Base-by-base conservation (phyloP, 2,888 invertebrate species). In the Tholera decimalis region DNA sequence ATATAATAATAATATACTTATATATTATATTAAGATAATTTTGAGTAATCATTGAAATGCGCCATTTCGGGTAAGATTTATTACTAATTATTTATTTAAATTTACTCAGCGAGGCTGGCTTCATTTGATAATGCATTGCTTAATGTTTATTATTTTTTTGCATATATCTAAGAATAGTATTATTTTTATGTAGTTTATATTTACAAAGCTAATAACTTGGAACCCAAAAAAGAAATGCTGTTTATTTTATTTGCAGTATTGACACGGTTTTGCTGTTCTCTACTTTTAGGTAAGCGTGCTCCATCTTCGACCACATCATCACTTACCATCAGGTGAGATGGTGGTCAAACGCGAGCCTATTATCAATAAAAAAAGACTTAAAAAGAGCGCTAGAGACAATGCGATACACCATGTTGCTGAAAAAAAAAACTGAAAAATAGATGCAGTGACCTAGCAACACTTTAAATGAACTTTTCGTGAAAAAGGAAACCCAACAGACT, bases 61-160 rank as follows among this genome's bases (percentile, higher is more conserved):
- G n/a, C 22, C 6, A 24, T 28, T 28, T 62, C 51, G 39, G 77
- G 77, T 73, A 77, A 77, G 73, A 60, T 53, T n/a, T n/a, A n/a
- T n/a, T n/a, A n/a, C n/a, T n/a, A 7, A 44, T 41, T 24, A n/a
- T n/a, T 11, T 35, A 39, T 39, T 5, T 30, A 28, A 46, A 26
- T 35, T 11, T 53, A 41, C 28, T 22, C 30, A 18, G n/a, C 47
- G 69, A 46, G 59, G 60, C 72, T 77, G 73, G 59, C 65, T 70
- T 64, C 57, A 73, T 65, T 43, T n/a, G n/a, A 22, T 22, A 24
- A 13, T 7, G n/a, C n/a, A 59, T 65, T 69, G 74, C 61, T 78
- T 35, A 20, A n/a, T 50, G 1, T 15, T n/a, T 44, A 44, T 24
- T 18, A n/a, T n/a, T n/a, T n/a, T n/a, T n/a, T n/a, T n/a, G n/a